These are phyloP conservation scores for Dilophus febrilis DNA, from an alignment of 2,888 invertebrate species.

Conservation along the genomic window DNA sequence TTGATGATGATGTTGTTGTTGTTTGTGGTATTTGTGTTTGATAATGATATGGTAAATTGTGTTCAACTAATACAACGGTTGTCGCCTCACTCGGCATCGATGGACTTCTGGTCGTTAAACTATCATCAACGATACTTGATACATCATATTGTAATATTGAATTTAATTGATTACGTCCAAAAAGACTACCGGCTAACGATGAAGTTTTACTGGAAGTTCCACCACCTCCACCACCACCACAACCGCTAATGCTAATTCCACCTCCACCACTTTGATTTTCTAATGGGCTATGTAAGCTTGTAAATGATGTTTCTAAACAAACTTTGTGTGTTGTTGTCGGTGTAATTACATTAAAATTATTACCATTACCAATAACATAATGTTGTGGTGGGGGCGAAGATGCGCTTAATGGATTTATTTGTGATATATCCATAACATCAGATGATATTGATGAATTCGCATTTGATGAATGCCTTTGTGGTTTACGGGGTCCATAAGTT, in stretches of 20 bases:
- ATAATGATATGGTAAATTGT: background rate
- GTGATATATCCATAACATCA: constrained; percentile 18
- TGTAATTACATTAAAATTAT: constrained; percentile 23
- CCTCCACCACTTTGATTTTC: constrained; percentile 14
- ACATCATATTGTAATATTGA: constrained; percentile 30
- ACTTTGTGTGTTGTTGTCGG: constrained; percentile 38
- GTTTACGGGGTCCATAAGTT: constrained; percentile 62
- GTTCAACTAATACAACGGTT: constrained; percentile 19
- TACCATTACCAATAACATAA: constrained; percentile 27
- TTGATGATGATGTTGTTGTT: no score
- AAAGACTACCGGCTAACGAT: constrained; percentile 26
- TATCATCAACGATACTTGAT: constrained; percentile 27
- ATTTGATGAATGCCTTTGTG: constrained; percentile 39
- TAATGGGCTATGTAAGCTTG: constrained; percentile 41
- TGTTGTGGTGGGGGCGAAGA: constrained; percentile 34
- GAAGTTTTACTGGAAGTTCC: constrained; percentile 26
- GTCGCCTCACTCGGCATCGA: constrained; percentile 25
- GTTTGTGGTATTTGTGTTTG: background rate
- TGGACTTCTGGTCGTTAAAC: constrained; percentile 23
- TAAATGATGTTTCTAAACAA: constrained; percentile 60
- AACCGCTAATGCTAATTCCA: background rate
- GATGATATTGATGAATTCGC: constrained; percentile 29
- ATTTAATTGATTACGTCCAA: constrained; percentile 28
- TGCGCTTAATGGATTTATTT: constrained; percentile 3
- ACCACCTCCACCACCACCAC: constrained; percentile 13